Conservation (phyloP, 64 coral and sea anemone species). For the Stylophora pistillata region DNA sequence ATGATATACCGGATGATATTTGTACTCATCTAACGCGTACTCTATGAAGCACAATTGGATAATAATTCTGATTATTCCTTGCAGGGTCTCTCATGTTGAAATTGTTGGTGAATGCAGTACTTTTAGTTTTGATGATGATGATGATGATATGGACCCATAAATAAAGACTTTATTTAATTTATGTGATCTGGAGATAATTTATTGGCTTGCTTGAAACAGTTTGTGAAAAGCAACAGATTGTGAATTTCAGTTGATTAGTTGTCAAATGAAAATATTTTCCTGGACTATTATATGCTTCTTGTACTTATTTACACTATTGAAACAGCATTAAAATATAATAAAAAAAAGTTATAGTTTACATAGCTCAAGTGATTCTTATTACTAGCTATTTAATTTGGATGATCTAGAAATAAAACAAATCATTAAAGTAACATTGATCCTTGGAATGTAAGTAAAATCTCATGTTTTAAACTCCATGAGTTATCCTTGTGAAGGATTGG, state of each 20-base stretch:
- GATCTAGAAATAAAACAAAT: no score
- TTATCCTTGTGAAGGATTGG: no score
- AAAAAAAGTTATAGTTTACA: no score
- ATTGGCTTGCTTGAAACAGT: not conserved
- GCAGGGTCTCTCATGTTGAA: conserved; percentile 56
- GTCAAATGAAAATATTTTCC: not conserved
- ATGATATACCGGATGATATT: no score
- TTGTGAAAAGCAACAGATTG: not conserved
- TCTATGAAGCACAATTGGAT: not conserved
- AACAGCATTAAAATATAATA: no score
- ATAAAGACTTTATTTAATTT: not conserved
- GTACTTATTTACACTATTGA: not conserved
- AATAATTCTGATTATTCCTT: not conserved
- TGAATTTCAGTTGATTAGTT: not conserved
- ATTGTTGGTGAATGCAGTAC: conserved; percentile 40
- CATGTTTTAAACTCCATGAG: no score
- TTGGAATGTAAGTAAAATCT: no score
- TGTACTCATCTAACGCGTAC: not conserved
- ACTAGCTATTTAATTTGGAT: no score
- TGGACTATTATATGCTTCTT: not conserved
- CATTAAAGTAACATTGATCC: no score
- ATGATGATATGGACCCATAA: conserved; percentile 64
- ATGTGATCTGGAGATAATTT: not conserved
- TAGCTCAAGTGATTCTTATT: no score
- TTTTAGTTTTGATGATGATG: conserved; percentile 62